Conservation (phyloP, 1,140 invertebrate species). For the Zaprionus nigranus region DNA sequence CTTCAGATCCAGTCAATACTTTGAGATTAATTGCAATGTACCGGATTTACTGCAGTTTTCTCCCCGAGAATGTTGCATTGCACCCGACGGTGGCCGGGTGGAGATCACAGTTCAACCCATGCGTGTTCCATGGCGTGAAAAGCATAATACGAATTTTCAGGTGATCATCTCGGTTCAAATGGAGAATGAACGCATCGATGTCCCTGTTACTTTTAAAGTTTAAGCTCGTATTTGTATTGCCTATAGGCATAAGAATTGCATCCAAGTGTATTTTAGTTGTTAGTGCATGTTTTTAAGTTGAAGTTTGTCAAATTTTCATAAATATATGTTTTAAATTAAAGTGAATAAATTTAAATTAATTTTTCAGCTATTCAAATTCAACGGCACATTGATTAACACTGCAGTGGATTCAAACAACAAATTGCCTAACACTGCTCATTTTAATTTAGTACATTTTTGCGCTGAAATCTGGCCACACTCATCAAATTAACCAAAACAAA, state of each 20-base stretch:
- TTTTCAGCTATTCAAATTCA: background rate
- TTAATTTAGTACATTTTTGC: background rate
- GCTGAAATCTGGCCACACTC: conserved; percentile 19
- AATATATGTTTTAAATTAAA: background rate
- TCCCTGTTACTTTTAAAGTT: conserved; percentile 67
- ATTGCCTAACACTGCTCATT: background rate
- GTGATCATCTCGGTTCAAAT: conserved; percentile 60
- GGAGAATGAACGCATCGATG: conserved; percentile 75
- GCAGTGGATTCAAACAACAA: background rate
- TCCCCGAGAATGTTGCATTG: conserved; percentile 67
- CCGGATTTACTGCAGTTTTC: conserved; percentile 57
- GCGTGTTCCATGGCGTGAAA: conserved; percentile 32
- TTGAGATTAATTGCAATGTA: conserved; percentile 66
- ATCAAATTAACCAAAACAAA: conserved; percentile 27
- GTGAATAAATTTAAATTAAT: background rate
- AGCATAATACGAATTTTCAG: conserved; percentile 27
- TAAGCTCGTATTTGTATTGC: conserved; percentile 34
- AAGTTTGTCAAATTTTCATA: conserved; percentile 10
- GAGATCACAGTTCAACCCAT: conserved; percentile 61
- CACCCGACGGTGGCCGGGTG: conserved; percentile 66
- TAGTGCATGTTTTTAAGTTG: background rate
- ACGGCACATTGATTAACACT: background rate
- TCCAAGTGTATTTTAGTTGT: conserved; percentile 10
- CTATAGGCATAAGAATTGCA: conserved; percentile 1
- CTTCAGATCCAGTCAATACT: conserved; percentile 68